Base-by-base conservation (phyloP, 1,140 invertebrate genomes). In the Ceratosolen solmsi region DNA sequence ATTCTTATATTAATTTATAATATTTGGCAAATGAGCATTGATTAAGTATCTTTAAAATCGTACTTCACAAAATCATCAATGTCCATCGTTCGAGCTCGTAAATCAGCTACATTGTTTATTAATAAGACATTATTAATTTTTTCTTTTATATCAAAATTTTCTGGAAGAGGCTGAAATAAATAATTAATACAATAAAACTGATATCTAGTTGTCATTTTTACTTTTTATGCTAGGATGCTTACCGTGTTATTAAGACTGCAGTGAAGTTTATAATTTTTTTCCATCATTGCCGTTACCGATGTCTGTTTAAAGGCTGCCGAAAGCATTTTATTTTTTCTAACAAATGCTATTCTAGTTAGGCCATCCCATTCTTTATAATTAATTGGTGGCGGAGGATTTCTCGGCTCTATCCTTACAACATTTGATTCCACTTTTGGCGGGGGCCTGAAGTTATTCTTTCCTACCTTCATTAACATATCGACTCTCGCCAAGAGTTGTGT, bases 301-400 rank as follows among this genome's bases (percentile, higher is more conserved):
- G 94, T 94, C 86, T 97, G 96, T 90, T 96, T 97, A 86, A 99
- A 98, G 73, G 94, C 94, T 15, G 97, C 96, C 65, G 94, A 91
- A 13, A 99, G 89, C 4, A 97, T 98, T 93, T 98, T 99, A 88
- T 99, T 99, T 92, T 99, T 99, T 84, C 99, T 93, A 0, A 96
- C 94, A 92, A 99, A 99, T 36, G 95, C 96, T 85, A 99, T 98
- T 87, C 98, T 93, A 0, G 98, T 96, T 25, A 99, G 91, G 13
- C 98, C 98, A 94, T 99, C 99, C 98, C 98, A 99, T 93, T 99
- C 98, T 85, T 95, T 95, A 90, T 98, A 99, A 91, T 99, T 98
- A 38, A 99, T 96, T 17, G 97, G 95, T 38, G 98, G 98, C 51
- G 98, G 97, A 70, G 99, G 99, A 93, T 98, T 98, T 88, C 95